phyloP scores from a whole-genome alignment of 2,888 invertebrate species.

The Cephus pygmeus region DNA sequence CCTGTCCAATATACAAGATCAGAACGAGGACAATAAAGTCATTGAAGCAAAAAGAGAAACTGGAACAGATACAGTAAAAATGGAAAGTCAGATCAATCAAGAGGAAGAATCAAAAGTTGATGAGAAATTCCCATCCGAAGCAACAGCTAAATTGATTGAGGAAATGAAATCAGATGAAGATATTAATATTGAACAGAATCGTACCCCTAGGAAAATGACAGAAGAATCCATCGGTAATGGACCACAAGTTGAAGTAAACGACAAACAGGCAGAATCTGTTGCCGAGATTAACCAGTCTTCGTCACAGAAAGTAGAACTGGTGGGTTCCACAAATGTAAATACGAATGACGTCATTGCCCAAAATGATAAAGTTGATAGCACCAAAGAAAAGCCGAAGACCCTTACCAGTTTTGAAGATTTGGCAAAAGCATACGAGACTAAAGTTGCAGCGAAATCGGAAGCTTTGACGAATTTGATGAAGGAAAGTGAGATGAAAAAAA shows the following conservation, averaged over 20 bases:
- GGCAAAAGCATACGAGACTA: conserved; percentile 20
- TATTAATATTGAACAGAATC: conserved; percentile 2
- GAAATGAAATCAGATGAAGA: neutral
- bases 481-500: conserved; percentile 29
- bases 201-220: neutral
- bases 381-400: neutral
- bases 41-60: neutral
- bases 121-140: neutral
- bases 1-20: neutral
- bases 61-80: neutral
- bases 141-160: neutral
- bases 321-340: neutral
- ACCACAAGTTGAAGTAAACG: neutral
- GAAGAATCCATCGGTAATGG: neutral
- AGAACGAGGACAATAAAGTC: neutral
- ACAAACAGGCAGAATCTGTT: neutral
- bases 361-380: neutral
- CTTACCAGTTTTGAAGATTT: conserved; percentile 10
- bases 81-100: neutral
- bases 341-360: neutral
- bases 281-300: neutral
- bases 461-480: conserved; percentile 29
- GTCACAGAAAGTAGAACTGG: neutral
- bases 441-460: conserved; percentile 28
- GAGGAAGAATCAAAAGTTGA: neutral